Percentiles rank a stretch among this genome's conserved stretches.
Evolutionary conservation across 2,888 invertebrate genomes (phyloP).

Genomic region (Netelia inedita): DNA sequence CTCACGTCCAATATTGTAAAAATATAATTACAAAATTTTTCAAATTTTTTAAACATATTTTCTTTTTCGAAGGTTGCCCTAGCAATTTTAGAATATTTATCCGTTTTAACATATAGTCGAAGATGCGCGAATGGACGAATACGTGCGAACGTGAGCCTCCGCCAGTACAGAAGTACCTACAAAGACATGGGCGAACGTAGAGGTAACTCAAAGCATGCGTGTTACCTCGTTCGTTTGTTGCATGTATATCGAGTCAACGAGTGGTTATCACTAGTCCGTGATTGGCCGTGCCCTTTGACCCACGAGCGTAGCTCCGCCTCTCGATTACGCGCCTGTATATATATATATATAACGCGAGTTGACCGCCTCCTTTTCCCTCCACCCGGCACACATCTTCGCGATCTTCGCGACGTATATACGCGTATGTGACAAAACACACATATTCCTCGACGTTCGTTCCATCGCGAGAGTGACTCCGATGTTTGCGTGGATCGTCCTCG

Average conservation of each 20-base stretch:
- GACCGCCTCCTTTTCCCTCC: slow-evolving; percentile 70
- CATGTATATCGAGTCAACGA: slow-evolving; percentile 68
- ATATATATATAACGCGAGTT: slow-evolving; percentile 51
- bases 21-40: too few relatives aligned
- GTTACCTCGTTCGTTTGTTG: slow-evolving; percentile 54
- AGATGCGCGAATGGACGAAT: too few relatives aligned
- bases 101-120: too few relatives aligned
- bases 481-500: background rate
- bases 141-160: too few relatives aligned
- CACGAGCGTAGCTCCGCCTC: slow-evolving; percentile 80
- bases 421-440: slow-evolving; percentile 24
- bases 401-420: slow-evolving; percentile 6
- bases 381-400: slow-evolving; percentile 41
- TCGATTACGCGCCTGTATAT: slow-evolving; percentile 76
- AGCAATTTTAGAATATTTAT: too few relatives aligned
- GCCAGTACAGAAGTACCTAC: too few relatives aligned
- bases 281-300: slow-evolving; percentile 82
- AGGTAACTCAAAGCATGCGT: slow-evolving; percentile 63
- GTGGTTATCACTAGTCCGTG: slow-evolving; percentile 80
- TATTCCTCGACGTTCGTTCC: background rate
- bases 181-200: background rate
- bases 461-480: background rate
- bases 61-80: too few relatives aligned
- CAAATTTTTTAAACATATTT: too few relatives aligned
- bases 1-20: too few relatives aligned